Conservation (phyloP, 2,888 invertebrate species). For the Campaea margaritaria region DNA sequence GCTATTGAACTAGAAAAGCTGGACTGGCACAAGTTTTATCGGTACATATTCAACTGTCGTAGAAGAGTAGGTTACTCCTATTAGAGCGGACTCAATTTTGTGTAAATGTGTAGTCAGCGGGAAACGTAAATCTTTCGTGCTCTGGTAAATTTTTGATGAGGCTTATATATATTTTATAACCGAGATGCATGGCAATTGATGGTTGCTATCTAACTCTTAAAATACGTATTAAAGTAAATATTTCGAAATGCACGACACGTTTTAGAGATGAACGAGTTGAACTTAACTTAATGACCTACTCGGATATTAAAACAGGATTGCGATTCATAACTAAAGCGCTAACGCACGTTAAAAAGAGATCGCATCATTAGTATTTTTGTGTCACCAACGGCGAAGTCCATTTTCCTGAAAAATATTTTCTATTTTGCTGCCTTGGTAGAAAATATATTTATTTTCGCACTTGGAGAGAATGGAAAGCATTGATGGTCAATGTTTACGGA, state of each 20-base stretch:
- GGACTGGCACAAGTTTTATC: slow-evolving; percentile 12
- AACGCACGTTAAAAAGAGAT: slow-evolving; percentile 9
- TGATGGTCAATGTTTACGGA: slow-evolving; percentile 34
- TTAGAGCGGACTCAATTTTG: slow-evolving; percentile 11
- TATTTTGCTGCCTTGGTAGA: not conserved
- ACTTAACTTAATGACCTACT: too few relatives aligned
- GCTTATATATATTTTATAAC: too few relatives aligned
- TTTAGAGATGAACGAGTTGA: too few relatives aligned
- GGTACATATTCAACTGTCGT: slow-evolving; percentile 7
- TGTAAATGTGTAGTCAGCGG: slow-evolving; percentile 5
- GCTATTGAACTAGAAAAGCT: not conserved
- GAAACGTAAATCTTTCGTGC: not conserved
- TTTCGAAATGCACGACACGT: too few relatives aligned
- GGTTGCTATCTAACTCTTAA: too few relatives aligned
- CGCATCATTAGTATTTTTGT: slow-evolving; percentile 20
- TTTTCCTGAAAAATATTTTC: slow-evolving; percentile 11
- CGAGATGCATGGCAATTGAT: too few relatives aligned
- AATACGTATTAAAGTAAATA: too few relatives aligned
- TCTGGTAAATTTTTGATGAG: too few relatives aligned
- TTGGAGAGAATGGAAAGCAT: slow-evolving; percentile 1
- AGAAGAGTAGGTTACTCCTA: not conserved
- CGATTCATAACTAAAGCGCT: not conserved
- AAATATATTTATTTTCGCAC: slow-evolving; percentile 21
- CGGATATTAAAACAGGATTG: slow-evolving; percentile 3
- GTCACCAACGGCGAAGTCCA: slow-evolving; percentile 11